Conservation (phyloP, 2,113 vertebrate genomes). For the Aegithalos caudatus region DNA sequence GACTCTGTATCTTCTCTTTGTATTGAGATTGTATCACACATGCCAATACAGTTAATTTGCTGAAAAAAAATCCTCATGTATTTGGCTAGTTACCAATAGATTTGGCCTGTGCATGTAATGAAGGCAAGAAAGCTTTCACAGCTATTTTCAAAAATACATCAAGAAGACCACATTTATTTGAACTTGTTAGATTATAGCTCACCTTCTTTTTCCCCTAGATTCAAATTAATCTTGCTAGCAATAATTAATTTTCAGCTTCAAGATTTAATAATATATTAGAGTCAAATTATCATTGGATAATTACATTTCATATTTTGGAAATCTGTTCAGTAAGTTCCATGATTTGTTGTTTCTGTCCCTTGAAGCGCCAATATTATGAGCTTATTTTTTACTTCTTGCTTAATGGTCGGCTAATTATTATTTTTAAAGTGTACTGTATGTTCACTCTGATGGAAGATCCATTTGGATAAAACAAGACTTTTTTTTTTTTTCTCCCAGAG, state of each 20-base stretch:
- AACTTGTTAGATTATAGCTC: neutral
- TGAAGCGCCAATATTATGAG: neutral
- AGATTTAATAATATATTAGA: conserved; percentile 32
- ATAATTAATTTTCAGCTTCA: conserved; percentile 52
- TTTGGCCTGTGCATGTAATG: neutral
- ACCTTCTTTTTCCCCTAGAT: neutral
- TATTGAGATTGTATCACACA: neutral
- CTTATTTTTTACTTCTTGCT: neutral
- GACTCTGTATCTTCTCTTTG: neutral
- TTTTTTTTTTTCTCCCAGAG: neutral
- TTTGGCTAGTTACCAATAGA: neutral
- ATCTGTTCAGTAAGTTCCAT: neutral
- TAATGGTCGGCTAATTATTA: neutral
- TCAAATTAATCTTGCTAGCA: conserved; percentile 20
- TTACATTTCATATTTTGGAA: conserved; percentile 26
- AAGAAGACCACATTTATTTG: neutral
- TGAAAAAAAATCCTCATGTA: neutral
- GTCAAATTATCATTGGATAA: neutral
- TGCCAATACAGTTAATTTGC: neutral
- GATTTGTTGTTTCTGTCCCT: neutral
- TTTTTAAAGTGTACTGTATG: neutral
- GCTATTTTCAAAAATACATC: neutral
- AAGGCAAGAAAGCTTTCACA: neutral
- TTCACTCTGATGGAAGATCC: neutral
- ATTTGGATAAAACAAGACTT: neutral